Conservation (phyloP, 2,113 vertebrate genomes). For the Pseudorectes ferrugineus region DNA sequence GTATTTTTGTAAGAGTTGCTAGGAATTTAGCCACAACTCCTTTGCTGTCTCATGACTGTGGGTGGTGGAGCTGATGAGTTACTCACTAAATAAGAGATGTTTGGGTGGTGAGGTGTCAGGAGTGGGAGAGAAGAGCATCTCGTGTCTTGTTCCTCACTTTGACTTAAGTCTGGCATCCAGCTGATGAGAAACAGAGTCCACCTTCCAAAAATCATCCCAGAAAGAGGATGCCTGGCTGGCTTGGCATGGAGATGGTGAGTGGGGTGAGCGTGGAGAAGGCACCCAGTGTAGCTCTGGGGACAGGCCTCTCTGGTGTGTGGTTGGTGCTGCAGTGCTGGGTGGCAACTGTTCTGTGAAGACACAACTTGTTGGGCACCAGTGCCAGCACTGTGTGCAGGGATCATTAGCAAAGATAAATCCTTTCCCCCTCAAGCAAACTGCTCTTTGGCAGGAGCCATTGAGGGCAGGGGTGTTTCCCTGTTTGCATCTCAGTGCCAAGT, state of each 20-base stretch:
- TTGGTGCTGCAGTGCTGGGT: not conserved
- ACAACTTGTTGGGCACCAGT: rapidly evolving
- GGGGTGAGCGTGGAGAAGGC: not conserved
- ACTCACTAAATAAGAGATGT: not conserved
- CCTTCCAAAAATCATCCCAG: not conserved
- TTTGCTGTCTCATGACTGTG: not conserved
- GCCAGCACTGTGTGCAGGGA: not conserved
- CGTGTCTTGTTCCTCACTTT: not conserved
- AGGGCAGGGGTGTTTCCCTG: not conserved
- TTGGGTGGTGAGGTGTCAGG: not conserved
- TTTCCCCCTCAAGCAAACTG: not conserved
- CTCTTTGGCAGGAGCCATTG: not conserved
- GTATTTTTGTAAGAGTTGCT: not conserved
- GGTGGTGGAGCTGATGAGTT: not conserved
- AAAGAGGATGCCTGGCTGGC: not conserved
- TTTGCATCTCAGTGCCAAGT: not conserved
- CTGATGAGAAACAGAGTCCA: rapidly evolving
- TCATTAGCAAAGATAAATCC: not conserved
- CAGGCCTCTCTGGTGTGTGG: rapidly evolving
- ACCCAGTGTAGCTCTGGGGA: not conserved
- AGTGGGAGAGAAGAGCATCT: not conserved
- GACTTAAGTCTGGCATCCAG: not conserved
- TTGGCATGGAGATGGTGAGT: not conserved
- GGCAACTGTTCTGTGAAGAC: not conserved
- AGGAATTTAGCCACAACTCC: not conserved